phyloP scores from a whole-genome alignment of 2,888 invertebrate species.

The Pecten maximus region DNA sequence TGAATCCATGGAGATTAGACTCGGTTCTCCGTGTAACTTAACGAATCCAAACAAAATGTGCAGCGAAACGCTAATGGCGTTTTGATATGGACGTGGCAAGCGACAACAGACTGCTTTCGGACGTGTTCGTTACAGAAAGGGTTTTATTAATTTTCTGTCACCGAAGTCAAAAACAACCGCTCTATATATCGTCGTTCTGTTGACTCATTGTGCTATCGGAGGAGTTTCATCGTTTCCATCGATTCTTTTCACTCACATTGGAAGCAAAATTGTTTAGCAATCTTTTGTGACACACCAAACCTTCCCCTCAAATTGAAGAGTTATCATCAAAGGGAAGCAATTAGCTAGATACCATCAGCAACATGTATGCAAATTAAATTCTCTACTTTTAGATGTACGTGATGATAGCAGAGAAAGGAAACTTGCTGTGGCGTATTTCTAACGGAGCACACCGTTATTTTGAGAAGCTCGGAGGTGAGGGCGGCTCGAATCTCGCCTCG shows the following conservation, averaged over 20 bases:
- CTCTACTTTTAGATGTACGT: constrained; percentile 28
- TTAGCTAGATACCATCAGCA: constrained; percentile 17
- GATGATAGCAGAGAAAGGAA: background rate
- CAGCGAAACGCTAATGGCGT: background rate
- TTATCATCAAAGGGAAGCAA: constrained; percentile 35
- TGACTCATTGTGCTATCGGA: constrained; percentile 20
- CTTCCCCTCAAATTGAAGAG: background rate
- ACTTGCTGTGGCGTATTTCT: background rate
- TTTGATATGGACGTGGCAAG: background rate
- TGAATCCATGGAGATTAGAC: background rate
- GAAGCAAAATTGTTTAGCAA: constrained; percentile 18
- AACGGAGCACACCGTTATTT: background rate
- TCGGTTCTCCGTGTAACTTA: background rate
- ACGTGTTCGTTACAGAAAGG: background rate
- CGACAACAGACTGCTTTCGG: constrained; percentile 16
- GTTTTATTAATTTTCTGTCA: constrained; percentile 27
- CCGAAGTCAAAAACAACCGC: constrained; percentile 1
- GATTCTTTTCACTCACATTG: constrained; percentile 8
- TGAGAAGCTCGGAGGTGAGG: background rate
- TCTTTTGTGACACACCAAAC: constrained; percentile 35
- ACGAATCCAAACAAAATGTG: background rate
- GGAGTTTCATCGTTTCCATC: background rate
- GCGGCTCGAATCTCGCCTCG: background rate
- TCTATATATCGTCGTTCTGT: background rate
- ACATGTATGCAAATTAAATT: constrained; percentile 30